Conservation (phyloP, 2,888 invertebrate species). For the Troides aeacus region DNA sequence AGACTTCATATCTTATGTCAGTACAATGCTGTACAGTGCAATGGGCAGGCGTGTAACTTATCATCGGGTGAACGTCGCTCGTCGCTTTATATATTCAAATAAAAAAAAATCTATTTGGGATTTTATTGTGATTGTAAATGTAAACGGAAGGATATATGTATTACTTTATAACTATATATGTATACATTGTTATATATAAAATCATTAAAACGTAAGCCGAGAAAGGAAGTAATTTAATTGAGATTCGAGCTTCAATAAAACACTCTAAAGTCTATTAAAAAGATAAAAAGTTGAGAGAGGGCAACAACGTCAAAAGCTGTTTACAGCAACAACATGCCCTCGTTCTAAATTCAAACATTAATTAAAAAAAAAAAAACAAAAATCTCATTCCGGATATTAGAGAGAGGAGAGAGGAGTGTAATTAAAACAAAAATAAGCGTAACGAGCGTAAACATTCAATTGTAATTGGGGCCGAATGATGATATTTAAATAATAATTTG, state of each 20-base stretch:
- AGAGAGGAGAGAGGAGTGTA: slow-evolving; percentile 42
- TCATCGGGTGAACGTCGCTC: too few relatives aligned
- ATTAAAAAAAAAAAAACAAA: slow-evolving; percentile 62
- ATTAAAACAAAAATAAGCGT: slow-evolving; percentile 62
- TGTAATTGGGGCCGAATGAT: slow-evolving; percentile 45
- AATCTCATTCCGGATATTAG: slow-evolving; percentile 40
- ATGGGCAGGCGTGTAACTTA: too few relatives aligned
- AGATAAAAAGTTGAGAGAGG: neutral
- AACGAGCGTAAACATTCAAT: slow-evolving; percentile 53
- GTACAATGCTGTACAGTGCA: too few relatives aligned
- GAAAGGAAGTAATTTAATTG: neutral
- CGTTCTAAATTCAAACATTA: slow-evolving; percentile 49
- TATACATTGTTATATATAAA: neutral
- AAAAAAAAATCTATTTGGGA: too few relatives aligned
- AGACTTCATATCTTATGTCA: too few relatives aligned
- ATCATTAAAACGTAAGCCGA: neutral
- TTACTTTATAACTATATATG: too few relatives aligned
- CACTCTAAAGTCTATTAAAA: slow-evolving; percentile 5
- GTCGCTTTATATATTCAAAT: too few relatives aligned
- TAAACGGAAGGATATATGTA: neutral
- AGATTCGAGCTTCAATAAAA: neutral
- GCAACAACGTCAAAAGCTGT: slow-evolving; percentile 8
- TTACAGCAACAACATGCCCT: slow-evolving; percentile 43
- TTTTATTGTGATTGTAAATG: too few relatives aligned
- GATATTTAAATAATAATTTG: slow-evolving; percentile 36